Conservation (phyloP, 1,140 invertebrate species). For the Heliconius himera region DNA sequence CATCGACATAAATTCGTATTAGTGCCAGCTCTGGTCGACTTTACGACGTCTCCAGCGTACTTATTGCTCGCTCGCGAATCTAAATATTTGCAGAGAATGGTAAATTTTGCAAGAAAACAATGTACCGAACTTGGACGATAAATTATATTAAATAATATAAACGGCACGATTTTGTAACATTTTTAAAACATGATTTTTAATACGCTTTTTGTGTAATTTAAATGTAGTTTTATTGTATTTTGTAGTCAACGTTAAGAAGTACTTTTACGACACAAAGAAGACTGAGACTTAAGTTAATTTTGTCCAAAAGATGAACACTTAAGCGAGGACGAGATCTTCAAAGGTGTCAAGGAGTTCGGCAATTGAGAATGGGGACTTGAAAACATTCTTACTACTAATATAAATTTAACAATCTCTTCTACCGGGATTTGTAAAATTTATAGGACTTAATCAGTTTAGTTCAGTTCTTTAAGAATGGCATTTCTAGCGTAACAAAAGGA, state of each 20-base stretch:
- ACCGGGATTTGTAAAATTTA: background rate
- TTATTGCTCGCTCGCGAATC: slow-evolving; percentile 58
- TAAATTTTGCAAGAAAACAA: slow-evolving; percentile 30
- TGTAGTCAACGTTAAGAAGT: slow-evolving; percentile 18
- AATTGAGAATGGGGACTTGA: slow-evolving; percentile 44
- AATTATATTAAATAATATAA: background rate
- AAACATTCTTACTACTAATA: slow-evolving; percentile 32
- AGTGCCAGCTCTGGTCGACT: slow-evolving; percentile 76
- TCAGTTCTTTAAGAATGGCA: background rate
- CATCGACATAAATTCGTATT: slow-evolving; percentile 78
- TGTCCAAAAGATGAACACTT: slow-evolving; percentile 55
- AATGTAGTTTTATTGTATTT: slow-evolving; percentile 1
- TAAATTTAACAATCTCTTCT: background rate
- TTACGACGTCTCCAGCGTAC: slow-evolving; percentile 69
- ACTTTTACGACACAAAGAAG: slow-evolving; percentile 35
- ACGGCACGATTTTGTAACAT: background rate
- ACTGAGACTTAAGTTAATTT: slow-evolving; percentile 57
- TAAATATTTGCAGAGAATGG: slow-evolving; percentile 43
- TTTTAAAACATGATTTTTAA: background rate
- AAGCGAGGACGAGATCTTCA: slow-evolving; percentile 61
- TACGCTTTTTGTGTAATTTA: background rate
- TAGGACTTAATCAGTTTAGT: background rate
- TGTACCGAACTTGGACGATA: background rate
- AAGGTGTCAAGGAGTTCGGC: slow-evolving; percentile 58
- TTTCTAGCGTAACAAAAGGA: too few relatives aligned